Base-by-base conservation (phyloP, 2,888 invertebrate genomes). In the Caradrina kadenii region DNA sequence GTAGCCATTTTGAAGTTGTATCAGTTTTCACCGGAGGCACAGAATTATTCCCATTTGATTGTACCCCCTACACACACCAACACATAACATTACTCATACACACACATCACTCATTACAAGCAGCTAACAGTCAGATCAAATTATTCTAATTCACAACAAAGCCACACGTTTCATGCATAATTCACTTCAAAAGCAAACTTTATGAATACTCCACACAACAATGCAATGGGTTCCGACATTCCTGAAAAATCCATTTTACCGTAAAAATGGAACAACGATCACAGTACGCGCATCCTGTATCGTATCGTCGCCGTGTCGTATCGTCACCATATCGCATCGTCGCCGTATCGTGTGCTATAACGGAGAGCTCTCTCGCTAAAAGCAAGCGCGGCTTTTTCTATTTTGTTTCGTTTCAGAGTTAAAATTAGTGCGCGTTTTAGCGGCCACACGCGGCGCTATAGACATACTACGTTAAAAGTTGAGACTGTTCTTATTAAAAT, bases 371-470 rank as follows among this genome's bases (percentile, higher is more conserved):
- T 78, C 77, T 76, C 80, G 84, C 87, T 90, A 90, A 91, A 89
- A 88, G 88, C 88, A 86, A 83, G 79, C 83, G 79, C 72, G 73
- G 69, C 73, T 88, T 86, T 87, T 87, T 88, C 82, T 82, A 73
- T 86, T 87, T 87, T 82, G 76, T 86, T 83, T 83, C 82, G 80
- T 83, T 84, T 79, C 74, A 76, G 80, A 84, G 84, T 81, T 74
- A 83, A 84, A 88, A 88, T 87, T 88, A 87, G 85, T 84, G 84
- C 71, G 74, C 83, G 72, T 86, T 86, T 83, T 82, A 84, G 81
- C 76, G 78, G 71, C 72, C 80, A 72, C 76, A 68, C 65, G 11
- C 62, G 66, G 63, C 55, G 21, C 19, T 39, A 55, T 68, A 58
- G 19, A 82, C 54, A 63, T 53, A 52, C 49, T 61, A 65, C 55